phyloP scores from a whole-genome alignment of 2,113 vertebrate genomes.

The Catharus minimus region DNA sequence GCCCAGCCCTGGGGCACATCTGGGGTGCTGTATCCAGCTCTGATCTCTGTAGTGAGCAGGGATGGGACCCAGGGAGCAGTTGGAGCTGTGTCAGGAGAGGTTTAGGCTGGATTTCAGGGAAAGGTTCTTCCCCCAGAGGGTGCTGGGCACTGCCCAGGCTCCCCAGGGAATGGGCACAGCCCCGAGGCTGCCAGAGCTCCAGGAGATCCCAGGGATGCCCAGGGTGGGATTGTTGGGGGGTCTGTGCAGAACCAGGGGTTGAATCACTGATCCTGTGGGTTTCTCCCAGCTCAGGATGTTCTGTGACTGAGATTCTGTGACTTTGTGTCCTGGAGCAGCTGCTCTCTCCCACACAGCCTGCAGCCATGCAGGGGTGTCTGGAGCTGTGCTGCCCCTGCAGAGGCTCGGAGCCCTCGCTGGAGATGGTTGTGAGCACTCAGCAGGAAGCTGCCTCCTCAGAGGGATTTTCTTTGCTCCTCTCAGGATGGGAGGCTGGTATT shows the following conservation, averaged over 20 bases:
- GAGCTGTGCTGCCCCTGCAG: background rate
- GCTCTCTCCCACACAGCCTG: background rate
- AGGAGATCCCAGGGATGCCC: accelerated
- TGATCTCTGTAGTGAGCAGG: background rate
- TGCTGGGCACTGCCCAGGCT: background rate
- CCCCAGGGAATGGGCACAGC: background rate
- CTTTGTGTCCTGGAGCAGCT: background rate
- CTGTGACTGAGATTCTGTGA: background rate
- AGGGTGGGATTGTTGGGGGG: background rate
- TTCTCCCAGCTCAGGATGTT: background rate
- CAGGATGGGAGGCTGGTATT: constrained; percentile 59
- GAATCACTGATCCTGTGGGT: accelerated
- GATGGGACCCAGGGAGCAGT: accelerated
- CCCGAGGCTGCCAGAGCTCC: background rate
- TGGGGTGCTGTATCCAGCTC: background rate
- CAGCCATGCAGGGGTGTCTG: accelerated
- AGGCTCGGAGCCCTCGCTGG: background rate
- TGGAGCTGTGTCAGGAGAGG: accelerated
- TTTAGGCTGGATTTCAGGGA: accelerated
- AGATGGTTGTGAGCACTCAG: background rate
- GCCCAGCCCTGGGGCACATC: background rate
- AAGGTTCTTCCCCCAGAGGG: background rate
- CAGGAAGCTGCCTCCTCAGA: background rate
- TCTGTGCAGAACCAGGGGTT: accelerated
- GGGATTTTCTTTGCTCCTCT: constrained; percentile 44